phyloP scores from a whole-genome alignment of 1,140 invertebrate species.

The Solenopsis invicta region DNA sequence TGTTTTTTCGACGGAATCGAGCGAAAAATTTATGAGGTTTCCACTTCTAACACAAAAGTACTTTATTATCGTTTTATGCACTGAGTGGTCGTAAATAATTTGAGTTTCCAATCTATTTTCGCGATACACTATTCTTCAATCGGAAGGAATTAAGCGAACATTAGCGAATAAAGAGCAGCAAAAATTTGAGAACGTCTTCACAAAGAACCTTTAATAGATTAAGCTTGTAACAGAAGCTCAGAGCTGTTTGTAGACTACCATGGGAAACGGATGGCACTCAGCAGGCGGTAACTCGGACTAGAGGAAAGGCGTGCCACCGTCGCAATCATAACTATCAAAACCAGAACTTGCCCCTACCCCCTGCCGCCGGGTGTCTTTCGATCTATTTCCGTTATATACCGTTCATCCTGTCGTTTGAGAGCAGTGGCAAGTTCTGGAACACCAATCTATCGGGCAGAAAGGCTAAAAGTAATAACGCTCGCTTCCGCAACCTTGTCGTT shows the following conservation, averaged over 20 bases:
- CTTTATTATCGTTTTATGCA: slow-evolving; percentile 29
- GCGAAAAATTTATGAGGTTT: slow-evolving; percentile 40
- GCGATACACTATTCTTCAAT: not conserved
- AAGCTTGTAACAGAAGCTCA: slow-evolving; percentile 56
- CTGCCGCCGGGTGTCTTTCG: slow-evolving; percentile 62
- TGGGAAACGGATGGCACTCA: slow-evolving; percentile 68
- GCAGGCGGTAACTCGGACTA: slow-evolving; percentile 75
- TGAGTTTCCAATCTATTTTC: not conserved
- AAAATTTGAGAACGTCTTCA: slow-evolving; percentile 39
- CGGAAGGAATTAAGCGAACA: not conserved
- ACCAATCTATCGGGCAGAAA: slow-evolving; percentile 65
- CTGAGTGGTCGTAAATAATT: not conserved
- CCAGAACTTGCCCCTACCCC: slow-evolving; percentile 77
- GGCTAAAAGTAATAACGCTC: slow-evolving; percentile 74
- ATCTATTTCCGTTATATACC: slow-evolving; percentile 75
- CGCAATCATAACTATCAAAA: slow-evolving; percentile 84
- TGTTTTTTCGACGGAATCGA: slow-evolving; percentile 26
- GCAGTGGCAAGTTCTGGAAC: slow-evolving; percentile 78
- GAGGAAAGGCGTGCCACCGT: slow-evolving; percentile 68
- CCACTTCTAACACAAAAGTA: slow-evolving; percentile 14
- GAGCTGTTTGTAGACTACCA: slow-evolving; percentile 27
- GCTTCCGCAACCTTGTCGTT: slow-evolving; percentile 66
- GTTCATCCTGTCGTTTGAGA: slow-evolving; percentile 78
- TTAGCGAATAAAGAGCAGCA: slow-evolving; percentile 20
- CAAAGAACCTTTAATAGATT: slow-evolving; percentile 40